Conservation (phyloP, 2,797 vertebrate species). For the Crenichthys baileyi region DNA sequence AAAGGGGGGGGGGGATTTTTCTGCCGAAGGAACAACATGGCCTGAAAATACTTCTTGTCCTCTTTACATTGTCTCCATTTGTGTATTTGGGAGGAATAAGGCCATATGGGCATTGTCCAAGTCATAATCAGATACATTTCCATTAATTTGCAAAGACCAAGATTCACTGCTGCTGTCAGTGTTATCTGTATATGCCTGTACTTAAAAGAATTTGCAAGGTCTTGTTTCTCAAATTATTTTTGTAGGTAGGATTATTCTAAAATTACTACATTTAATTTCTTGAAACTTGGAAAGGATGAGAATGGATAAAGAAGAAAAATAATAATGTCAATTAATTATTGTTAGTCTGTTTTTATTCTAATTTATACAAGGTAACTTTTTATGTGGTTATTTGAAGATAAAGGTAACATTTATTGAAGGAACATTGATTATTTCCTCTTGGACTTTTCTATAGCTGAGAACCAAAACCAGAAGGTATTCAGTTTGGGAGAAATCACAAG, state of each 20-base stretch:
- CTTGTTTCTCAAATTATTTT: not conserved
- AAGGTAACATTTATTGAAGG: not conserved
- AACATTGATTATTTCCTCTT: not conserved
- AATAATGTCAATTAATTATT: not conserved
- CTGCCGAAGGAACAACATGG: not conserved
- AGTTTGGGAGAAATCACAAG: slow-evolving; percentile 84
- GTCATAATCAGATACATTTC: not conserved
- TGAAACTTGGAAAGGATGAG: not conserved
- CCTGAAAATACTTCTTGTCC: not conserved
- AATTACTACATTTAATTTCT: not conserved
- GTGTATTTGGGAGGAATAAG: not conserved
- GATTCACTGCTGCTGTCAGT: not conserved
- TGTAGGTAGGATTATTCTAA: not conserved
- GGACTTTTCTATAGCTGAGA: slow-evolving; percentile 46
- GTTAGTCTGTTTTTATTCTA: not conserved
- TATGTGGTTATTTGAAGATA: not conserved
- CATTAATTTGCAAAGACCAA: not conserved
- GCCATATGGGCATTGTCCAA: not conserved
- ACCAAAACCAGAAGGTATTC: slow-evolving; percentile 78
- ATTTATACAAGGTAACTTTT: not conserved
- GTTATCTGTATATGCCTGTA: too few species aligned
- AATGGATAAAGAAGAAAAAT: too few species aligned
- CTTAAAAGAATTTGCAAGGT: too few species aligned
- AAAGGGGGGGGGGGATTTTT: too few species aligned
- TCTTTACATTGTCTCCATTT: slow-evolving; percentile 10